Percentiles rank a stretch among this genome's conserved stretches.
Evolutionary conservation across 2,888 invertebrate species (phyloP).

Genomic region (Drosophila parthenogenetica): DNA sequence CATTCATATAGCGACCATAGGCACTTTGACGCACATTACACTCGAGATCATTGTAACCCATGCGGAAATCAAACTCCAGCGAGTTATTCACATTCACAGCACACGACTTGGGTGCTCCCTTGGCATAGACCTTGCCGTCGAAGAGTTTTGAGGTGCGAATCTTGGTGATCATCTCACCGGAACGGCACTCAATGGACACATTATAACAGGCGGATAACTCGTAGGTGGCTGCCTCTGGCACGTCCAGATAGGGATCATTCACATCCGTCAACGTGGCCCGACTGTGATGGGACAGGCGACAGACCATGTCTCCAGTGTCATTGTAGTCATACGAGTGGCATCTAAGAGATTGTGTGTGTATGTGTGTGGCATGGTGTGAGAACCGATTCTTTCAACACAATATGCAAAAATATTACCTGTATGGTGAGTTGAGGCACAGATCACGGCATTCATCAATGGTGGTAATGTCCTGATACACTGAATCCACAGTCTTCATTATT

Average conservation of each 20-base stretch:
- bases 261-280: conserved; percentile 94
- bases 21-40: conserved; percentile 95
- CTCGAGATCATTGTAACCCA: conserved; percentile 96
- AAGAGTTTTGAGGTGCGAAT: conserved; percentile 96
- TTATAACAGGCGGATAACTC: conserved; percentile 97
- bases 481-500: conserved; percentile 96
- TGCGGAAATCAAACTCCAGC: conserved; percentile 94
- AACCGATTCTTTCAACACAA: conserved; percentile 6
- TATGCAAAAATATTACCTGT: conserved; percentile 85
- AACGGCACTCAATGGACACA: conserved; percentile 95
- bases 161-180: conserved; percentile 96
- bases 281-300: conserved; percentile 95
- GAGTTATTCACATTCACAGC: conserved; percentile 94
- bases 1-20: conserved; percentile 93
- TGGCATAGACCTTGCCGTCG: conserved; percentile 97
- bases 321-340: conserved; percentile 98
- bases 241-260: conserved; percentile 95
- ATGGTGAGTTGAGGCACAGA: conserved; percentile 94
- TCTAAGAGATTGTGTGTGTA: conserved; percentile 80
- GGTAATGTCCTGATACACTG: conserved; percentile 95
- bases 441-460: conserved; percentile 95
- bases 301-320: conserved; percentile 96
- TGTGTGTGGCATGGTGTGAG: conserved; percentile 36
- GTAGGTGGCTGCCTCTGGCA: conserved; percentile 95
- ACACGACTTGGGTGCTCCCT: conserved; percentile 96